Evolutionary conservation across 2,113 vertebrate species (phyloP), one percentile per base, ranked within the genome.

Genomic region (Anolis carolinensis): DNA sequence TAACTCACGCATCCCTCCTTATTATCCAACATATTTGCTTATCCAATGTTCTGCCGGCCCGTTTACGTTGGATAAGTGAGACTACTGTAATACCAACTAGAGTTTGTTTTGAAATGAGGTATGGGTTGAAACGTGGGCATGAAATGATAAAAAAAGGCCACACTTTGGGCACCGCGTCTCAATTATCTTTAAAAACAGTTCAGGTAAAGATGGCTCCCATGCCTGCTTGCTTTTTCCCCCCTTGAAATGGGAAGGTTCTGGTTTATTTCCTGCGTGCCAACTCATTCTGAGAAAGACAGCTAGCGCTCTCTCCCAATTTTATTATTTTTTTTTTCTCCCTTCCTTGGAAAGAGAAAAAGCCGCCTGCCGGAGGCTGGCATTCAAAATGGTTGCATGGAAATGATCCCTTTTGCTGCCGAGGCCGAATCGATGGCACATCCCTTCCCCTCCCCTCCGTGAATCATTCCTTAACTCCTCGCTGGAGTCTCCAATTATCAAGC

Each of bases 361-460:
- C 0, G 1, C 16, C 2, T 1, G 27, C 27, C 44, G 10, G 63
- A 39, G 25, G 11, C 62, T 8, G 70, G 82, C 63, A 87, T 86
- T 93, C 78, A 63, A n/a, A 91, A 80, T 23, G 7, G 50, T 92
- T 93, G 74, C 36, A 67, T 71, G 71, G 50, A 83, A 77, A 8
- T 79, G 25, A 2, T 77, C 27, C 86, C 77, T 83, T 67, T 32
- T 30, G 30, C 9, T 55, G 67, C 62, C 73, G 74, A 18, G 30
- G 79, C 74, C 82, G 34, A 88, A 82, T 68, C 9, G 2, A 44
- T 39, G 34, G 75, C 30, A 2, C 5, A 18, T 20, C 71, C 14
- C 8, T 6, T 27, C 4, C n/a, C 4, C n/a, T 44, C 62, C 11
- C 20, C 3, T 18, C 27, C 44, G 0, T 83, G 86, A 88, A 73